Conservation (phyloP, 2,888 invertebrate genomes). For the Synanthedon formicaeformis region DNA sequence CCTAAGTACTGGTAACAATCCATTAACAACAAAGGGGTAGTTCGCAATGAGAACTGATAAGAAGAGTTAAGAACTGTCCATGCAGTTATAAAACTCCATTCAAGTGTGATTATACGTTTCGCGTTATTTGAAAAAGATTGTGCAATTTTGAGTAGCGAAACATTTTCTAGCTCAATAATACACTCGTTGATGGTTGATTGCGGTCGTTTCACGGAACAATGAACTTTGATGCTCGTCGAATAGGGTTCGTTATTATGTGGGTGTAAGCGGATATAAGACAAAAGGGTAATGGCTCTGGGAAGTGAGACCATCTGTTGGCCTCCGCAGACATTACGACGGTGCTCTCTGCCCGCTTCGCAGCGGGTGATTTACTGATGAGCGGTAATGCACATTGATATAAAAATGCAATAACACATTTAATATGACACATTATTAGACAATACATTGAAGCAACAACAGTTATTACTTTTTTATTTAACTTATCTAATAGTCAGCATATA, state of each 20-base stretch:
- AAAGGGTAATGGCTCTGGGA: slow-evolving; percentile 51
- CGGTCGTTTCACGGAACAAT: slow-evolving; percentile 14
- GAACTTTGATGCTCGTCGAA: slow-evolving; percentile 10
- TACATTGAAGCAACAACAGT: background rate
- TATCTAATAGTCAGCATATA: too few relatives aligned
- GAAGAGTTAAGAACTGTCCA: too few relatives aligned
- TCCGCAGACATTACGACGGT: slow-evolving; percentile 48
- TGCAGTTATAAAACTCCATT: background rate
- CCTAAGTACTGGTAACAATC: too few relatives aligned
- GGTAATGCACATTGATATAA: background rate
- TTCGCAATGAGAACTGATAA: too few relatives aligned
- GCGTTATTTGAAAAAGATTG: slow-evolving; percentile 7
- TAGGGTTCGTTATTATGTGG: slow-evolving; percentile 19
- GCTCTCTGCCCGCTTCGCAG: slow-evolving; percentile 30
- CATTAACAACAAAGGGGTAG: too few relatives aligned
- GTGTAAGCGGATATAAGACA: slow-evolving; percentile 33
- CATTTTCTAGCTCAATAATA: slow-evolving; percentile 50
- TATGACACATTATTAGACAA: background rate
- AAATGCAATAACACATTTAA: background rate
- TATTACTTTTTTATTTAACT: too few relatives aligned
- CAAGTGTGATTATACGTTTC: background rate
- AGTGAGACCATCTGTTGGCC: slow-evolving; percentile 55
- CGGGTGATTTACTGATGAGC: slow-evolving; percentile 26
- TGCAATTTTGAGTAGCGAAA: slow-evolving; percentile 46
- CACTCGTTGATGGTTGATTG: slow-evolving; percentile 34